These are phyloP conservation scores for Deroptyus accipitrinus DNA, from an alignment of 2,113 vertebrate genomes.

Conservation along the genomic window DNA sequence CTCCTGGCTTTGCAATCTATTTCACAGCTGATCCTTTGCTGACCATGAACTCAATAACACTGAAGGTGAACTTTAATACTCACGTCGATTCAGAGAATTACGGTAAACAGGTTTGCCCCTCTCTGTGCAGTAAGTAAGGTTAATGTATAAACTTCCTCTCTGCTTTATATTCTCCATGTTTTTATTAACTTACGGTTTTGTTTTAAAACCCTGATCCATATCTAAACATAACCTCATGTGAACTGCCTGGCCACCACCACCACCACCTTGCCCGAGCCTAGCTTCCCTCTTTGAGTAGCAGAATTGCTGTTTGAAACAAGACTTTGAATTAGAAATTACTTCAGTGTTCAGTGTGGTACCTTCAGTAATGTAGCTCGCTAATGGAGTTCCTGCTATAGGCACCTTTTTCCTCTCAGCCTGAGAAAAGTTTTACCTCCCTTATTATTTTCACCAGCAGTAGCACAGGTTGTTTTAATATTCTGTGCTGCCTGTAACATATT, in stretches of 20 bases:
- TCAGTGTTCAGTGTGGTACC: background rate
- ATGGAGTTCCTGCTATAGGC: constrained; percentile 21
- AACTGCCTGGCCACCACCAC: background rate
- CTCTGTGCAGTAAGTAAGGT: background rate
- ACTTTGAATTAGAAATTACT: background rate
- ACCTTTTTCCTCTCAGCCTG: constrained; percentile 5
- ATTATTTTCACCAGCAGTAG: constrained; percentile 59
- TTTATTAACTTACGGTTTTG: constrained; percentile 31
- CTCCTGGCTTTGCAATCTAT: constrained; percentile 9
- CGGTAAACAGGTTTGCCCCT: background rate
- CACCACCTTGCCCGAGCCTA: background rate
- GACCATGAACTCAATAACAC: background rate
- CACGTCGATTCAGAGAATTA: background rate
- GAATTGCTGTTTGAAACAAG: background rate
- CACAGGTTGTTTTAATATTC: constrained; percentile 68
- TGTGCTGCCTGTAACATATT: constrained; percentile 48
- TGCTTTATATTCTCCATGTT: background rate
- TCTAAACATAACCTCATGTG: constrained; percentile 38
- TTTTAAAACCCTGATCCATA: constrained; percentile 17
- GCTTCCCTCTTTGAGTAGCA: background rate
- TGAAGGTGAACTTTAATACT: constrained; percentile 24
- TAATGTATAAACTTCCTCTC: constrained; percentile 18
- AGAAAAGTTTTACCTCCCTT: constrained; percentile 32
- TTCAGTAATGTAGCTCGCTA: background rate
- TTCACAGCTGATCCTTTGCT: constrained; percentile 16